Evolutionary conservation across 2,797 vertebrate genomes (phyloP).

Genomic region (Falco berigora): DNA sequence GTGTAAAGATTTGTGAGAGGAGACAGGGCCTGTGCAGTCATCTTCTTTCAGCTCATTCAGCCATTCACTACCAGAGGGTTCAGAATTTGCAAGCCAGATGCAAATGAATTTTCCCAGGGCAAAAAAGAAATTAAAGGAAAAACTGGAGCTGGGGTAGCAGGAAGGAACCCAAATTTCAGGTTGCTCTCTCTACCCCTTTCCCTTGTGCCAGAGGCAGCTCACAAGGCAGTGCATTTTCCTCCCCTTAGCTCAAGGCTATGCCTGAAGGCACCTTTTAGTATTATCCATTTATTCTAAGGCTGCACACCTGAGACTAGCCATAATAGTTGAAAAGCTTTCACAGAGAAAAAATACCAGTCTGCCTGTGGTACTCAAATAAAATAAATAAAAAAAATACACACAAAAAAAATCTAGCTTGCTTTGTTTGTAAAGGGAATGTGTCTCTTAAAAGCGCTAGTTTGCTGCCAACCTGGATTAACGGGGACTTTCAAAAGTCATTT

Average conservation of each 20-base stretch:
- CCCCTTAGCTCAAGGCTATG: not conserved
- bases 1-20: not conserved
- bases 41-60: not conserved
- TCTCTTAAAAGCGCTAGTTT: not conserved
- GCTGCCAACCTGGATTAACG: not conserved
- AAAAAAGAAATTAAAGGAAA: not conserved
- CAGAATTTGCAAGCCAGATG: not conserved
- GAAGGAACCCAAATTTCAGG: not conserved
- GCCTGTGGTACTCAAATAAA: not conserved
- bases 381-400: too few species aligned
- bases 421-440: not conserved
- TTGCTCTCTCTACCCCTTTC: not conserved
- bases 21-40: rapidly evolving
- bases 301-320: not conserved
- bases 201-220: not conserved
- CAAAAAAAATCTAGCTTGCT: not conserved
- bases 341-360: not conserved
- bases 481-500: not conserved
- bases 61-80: rapidly evolving
- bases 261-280: not conserved
- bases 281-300: not conserved
- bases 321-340: not conserved
- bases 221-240: not conserved
- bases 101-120: not conserved
- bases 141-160: not conserved